Conservation (phyloP, 2,888 invertebrate genomes). For the Mythimna ferrago region DNA sequence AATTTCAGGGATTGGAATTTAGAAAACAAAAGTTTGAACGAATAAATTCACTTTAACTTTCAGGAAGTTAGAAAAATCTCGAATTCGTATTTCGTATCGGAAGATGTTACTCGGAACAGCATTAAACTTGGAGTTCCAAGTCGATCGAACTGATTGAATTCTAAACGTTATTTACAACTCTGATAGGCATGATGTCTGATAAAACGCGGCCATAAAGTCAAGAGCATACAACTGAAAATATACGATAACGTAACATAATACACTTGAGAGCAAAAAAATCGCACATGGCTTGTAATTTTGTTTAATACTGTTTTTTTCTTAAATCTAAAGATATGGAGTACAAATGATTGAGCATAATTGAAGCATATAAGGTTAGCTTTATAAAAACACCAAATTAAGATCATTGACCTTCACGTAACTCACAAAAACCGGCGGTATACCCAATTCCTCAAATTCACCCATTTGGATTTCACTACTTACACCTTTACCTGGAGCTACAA, state of each 20-base stretch:
- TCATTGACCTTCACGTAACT: no score
- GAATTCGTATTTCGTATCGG: not conserved
- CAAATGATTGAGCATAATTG: no score
- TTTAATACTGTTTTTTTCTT: no score
- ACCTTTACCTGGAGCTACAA: no score
- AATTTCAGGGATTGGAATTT: not conserved
- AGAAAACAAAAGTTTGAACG: not conserved
- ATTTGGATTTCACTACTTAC: no score
- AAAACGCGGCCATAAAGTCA: slow-evolving; percentile 22
- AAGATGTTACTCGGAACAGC: not conserved
- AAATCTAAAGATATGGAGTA: no score
- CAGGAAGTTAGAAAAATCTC: not conserved
- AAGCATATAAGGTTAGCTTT: no score
- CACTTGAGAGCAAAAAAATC: no score
- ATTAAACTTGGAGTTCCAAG: slow-evolving; percentile 1
- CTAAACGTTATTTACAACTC: slow-evolving; percentile 28
- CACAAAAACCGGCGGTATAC: no score
- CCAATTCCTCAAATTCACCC: no score
- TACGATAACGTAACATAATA: slow-evolving; percentile 22
- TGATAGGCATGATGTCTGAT: slow-evolving; percentile 32
- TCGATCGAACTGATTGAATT: slow-evolving; percentile 33
- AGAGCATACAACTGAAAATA: slow-evolving; percentile 28
- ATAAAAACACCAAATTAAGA: no score
- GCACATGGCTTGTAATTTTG: no score
- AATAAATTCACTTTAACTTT: slow-evolving; percentile 9